These are phyloP conservation scores for Leptinotarsa defecta DNA, from an alignment of 1,140 invertebrate species.

Conservation along the genomic window DNA sequence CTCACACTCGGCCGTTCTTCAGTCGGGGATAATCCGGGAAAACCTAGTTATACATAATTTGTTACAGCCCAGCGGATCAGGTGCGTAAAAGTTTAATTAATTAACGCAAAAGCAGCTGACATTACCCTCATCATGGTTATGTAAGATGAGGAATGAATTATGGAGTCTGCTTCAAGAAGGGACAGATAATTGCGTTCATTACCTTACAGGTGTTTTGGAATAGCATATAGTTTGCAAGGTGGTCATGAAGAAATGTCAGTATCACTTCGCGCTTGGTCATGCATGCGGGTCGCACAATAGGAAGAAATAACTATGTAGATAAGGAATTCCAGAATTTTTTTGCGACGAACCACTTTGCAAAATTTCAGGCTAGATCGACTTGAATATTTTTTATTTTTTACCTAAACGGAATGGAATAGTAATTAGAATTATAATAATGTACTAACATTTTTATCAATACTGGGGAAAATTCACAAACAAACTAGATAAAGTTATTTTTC, in stretches of 20 bases:
- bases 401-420: too few species aligned
- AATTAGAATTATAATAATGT: too few species aligned
- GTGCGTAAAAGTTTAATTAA: conserved; percentile 13
- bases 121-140: conserved; percentile 1
- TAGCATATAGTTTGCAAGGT: conserved; percentile 1
- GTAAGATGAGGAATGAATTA: neutral
- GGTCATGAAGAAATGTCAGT: neutral
- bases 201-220: neutral
- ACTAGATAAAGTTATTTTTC: too few species aligned
- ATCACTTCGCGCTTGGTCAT: too few species aligned
- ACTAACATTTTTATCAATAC: too few species aligned
- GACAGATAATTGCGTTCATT: neutral
- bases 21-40: neutral
- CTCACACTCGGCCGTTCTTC: neutral
- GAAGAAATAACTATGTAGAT: too few species aligned
- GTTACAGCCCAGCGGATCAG: neutral
- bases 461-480: too few species aligned
- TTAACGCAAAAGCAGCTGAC: conserved; percentile 15
- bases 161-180: neutral
- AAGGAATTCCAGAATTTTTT: too few species aligned
- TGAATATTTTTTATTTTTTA: too few species aligned
- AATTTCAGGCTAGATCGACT: too few species aligned
- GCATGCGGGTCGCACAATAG: too few species aligned
- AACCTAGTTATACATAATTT: conserved; percentile 4
- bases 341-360: too few species aligned